These are phyloP conservation scores for Proteles cristata DNA, from an alignment of 2,113 vertebrate genomes.

Conservation along the genomic window DNA sequence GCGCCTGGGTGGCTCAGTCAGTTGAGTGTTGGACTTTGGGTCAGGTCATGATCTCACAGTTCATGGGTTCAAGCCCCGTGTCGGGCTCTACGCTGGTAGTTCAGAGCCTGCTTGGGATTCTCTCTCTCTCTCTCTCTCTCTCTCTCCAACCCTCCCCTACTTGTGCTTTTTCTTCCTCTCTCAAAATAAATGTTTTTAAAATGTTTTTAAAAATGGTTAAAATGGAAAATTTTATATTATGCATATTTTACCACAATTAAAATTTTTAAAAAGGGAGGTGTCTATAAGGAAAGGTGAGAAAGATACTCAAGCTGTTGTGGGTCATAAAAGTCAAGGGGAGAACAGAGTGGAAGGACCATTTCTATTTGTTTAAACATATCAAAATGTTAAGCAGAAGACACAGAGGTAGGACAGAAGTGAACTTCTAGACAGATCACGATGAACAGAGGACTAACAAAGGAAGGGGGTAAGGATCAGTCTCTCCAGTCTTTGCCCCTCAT, in stretches of 20 bases:
- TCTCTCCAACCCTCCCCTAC: too few species aligned
- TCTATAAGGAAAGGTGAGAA: background rate
- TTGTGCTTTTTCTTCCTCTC: too few species aligned
- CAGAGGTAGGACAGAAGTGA: background rate
- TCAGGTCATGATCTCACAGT: too few species aligned
- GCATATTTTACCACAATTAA: background rate
- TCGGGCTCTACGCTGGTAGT: too few species aligned
- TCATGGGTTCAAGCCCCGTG: too few species aligned
- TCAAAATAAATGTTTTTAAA: too few species aligned
- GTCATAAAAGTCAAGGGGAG: background rate
- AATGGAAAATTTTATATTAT: background rate
- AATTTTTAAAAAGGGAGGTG: background rate
- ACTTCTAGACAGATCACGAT: background rate
- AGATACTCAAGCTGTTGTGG: background rate
- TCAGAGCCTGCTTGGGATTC: too few species aligned
- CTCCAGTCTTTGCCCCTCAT: background rate
- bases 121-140: too few species aligned
- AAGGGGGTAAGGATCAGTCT: fast-evolving
- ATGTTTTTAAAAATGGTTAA: background rate
- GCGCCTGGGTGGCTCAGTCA: too few species aligned
- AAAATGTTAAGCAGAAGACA: background rate
- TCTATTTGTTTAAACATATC: background rate
- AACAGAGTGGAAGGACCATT: background rate
- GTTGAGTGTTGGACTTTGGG: too few species aligned
- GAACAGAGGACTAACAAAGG: background rate